Evolutionary conservation across 2,113 vertebrate species (phyloP).

Genomic region (Oreochromis niloticus): DNA sequence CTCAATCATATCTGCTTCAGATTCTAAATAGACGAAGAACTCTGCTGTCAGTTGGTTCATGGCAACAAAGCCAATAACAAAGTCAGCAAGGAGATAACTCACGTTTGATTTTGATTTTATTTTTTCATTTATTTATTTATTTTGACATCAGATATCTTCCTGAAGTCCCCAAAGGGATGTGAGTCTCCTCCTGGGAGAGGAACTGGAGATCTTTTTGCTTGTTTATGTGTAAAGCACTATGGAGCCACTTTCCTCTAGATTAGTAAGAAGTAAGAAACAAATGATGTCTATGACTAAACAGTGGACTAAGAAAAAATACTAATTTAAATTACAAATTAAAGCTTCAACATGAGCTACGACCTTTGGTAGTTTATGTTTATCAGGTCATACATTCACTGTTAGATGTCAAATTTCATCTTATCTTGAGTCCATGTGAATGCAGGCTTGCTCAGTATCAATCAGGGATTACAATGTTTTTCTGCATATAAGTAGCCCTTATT

Average conservation of each 20-base stretch:
- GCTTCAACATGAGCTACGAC: neutral
- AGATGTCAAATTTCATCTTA: neutral
- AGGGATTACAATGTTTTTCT: neutral
- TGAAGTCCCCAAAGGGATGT: neutral
- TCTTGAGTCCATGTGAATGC: neutral
- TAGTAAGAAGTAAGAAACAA: neutral
- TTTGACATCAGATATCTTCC: neutral
- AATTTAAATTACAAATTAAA: neutral
- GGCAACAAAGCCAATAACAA: neutral
- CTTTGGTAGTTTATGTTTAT: neutral
- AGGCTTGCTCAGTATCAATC: neutral
- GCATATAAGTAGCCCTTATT: neutral
- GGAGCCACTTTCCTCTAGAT: neutral
- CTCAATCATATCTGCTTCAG: neutral
- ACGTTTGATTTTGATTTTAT: neutral
- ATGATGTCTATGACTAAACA: neutral
- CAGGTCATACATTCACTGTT: neutral
- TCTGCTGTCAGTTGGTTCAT: neutral
- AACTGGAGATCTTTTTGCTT: neutral
- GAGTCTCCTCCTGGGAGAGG: neutral
- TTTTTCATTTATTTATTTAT: neutral
- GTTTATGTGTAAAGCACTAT: neutral
- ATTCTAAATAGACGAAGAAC: neutral
- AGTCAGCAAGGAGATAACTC: neutral
- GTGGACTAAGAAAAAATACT: neutral